A percentile compares a stretch with the other conserved stretches of the same genome.
These are phyloP conservation scores for Ochotona curzoniae DNA, from an alignment of 2,113 vertebrate genomes.

Conservation along the genomic window DNA sequence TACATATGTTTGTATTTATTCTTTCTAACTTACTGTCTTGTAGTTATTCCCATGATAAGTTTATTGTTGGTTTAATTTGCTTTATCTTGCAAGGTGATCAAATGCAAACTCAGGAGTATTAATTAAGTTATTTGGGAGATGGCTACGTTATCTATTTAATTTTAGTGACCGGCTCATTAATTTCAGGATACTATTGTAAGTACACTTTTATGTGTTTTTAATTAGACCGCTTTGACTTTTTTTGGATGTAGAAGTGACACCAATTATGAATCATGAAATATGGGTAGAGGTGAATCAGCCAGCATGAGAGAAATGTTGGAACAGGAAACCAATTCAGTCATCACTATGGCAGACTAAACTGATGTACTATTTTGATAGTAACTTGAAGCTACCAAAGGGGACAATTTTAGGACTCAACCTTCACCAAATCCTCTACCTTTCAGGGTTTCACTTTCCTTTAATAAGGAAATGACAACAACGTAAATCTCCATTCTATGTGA, in stretches of 20 bases:
- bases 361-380: slow-evolving; percentile 10
- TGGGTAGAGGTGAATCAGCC: background rate
- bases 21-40: background rate
- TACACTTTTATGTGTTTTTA: background rate
- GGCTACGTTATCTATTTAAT: background rate
- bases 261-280: slow-evolving; percentile 6
- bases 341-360: background rate
- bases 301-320: background rate
- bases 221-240: slow-evolving; percentile 22
- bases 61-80: background rate
- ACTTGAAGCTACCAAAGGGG: background rate
- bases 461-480: background rate
- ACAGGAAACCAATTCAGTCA: background rate
- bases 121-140: background rate
- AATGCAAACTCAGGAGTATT: background rate
- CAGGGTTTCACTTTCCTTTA: background rate
- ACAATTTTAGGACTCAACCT: background rate
- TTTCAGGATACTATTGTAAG: background rate
- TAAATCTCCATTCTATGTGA: background rate
- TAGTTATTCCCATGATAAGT: background rate
- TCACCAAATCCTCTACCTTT: slow-evolving; percentile 1
- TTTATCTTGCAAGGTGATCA: slow-evolving; percentile 5
- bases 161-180: slow-evolving; percentile 23
- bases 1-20: background rate
- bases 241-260: background rate